Evolutionary conservation across 2,113 vertebrate species (phyloP), one percentile per base, ranked within the genome.

Genomic region (Podarcis raffonei): DNA sequence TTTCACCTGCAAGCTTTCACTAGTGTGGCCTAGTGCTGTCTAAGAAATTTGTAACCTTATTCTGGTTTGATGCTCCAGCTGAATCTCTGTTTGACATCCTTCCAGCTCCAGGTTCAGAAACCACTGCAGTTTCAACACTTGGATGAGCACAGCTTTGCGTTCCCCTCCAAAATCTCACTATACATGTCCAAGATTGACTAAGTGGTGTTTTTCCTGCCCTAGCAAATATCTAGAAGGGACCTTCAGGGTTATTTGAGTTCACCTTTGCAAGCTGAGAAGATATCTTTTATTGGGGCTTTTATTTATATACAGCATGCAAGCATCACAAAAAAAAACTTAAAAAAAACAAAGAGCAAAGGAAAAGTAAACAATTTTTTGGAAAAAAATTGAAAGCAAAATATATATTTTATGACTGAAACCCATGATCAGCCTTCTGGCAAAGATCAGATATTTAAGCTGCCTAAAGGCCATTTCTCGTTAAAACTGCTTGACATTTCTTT

Each of bases 321-420:
- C 23, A n/a, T 77, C 66, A 53, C 84, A 76, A n/a, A 65, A 77
- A 25, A 57, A 12, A 25, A 37, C 37, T 85, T 85, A 1, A 27
- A 59, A 62, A 72, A 81, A 74, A 30, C 8, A 39, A 75, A 76
- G 13, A 76, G 35, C 27, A 83, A 88, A 74, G 30, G 57, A 48
- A 83, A 88, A 83, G 59, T 18, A 76, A 83, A 79, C 27, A 22
- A 71, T 22, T 59, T 62, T 37, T 57, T 37, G 25, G 39, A 32
- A 16, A 82, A n/a, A 42, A 4, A 27, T 27, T 88, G 35, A 71
- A 88, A 83, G 71, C 12, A 66, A 88, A 83, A 83, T 76, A 83
- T 83, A 85, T 83, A 83, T 83, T 66, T 83, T 68, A 53, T 53
- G 71, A 81, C 57, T 85, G 68, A 81, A 85, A 75, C 30, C 71